Percentiles rank a stretch among this genome's conserved stretches.
These are phyloP conservation scores for Typhlichthys subterraneus DNA, from an alignment of 2,797 vertebrate genomes.

Conservation along the genomic window DNA sequence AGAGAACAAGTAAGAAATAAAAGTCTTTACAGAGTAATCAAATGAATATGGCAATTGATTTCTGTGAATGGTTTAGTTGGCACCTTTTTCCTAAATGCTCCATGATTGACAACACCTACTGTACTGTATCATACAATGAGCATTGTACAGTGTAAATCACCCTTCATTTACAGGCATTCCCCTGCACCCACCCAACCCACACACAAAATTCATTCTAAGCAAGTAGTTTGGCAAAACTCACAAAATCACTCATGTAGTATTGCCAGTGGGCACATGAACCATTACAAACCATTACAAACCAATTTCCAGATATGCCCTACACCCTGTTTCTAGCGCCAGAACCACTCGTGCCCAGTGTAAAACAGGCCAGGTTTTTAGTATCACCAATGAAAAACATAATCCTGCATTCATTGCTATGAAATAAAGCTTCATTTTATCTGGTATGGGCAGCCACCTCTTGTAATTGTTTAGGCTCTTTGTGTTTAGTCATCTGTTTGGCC, in stretches of 20 bases:
- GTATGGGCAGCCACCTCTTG: conserved; percentile 62
- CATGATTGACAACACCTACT: conserved; percentile 29
- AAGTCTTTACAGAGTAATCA: conserved; percentile 62
- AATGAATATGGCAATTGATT: conserved; percentile 38
- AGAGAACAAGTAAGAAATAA: conserved; percentile 43
- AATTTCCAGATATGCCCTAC: conserved; percentile 15
- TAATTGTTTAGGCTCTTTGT: conserved; percentile 64
- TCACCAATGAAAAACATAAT: conserved; percentile 46
- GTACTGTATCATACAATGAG: conserved; percentile 27
- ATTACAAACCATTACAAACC: conserved; percentile 35
- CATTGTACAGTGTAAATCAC: conserved; percentile 30
- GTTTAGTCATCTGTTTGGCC: conserved; percentile 76
- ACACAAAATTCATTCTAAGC: conserved; percentile 32
- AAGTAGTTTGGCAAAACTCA: conserved; percentile 37
- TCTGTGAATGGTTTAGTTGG: conserved; percentile 29
- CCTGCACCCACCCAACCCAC: conserved; percentile 5
- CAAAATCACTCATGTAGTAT: conserved; percentile 38
- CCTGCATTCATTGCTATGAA: conserved; percentile 39
- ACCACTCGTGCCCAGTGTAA: conserved; percentile 17
- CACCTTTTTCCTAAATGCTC: conserved; percentile 34
- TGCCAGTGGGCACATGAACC: conserved; percentile 38
- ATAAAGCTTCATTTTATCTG: conserved; percentile 56
- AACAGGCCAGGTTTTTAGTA: conserved; percentile 25
- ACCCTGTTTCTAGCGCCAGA: conserved; percentile 22
- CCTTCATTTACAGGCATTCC: conserved; percentile 30